Evolutionary conservation across 2,888 invertebrate species (phyloP).

Genomic region (Himalopsyche anomala): DNA sequence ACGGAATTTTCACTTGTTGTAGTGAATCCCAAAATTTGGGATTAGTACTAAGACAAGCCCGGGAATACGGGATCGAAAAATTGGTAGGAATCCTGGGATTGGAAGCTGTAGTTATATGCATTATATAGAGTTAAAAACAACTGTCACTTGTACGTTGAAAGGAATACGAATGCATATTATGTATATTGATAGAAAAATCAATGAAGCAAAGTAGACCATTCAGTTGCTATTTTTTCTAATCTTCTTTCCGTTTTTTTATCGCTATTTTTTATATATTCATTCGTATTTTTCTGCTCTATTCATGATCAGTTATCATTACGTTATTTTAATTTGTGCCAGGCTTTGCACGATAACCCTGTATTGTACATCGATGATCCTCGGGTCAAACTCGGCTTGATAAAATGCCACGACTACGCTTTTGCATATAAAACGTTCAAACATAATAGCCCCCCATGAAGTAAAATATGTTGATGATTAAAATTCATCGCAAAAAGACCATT

Average conservation of each 20-base stretch:
- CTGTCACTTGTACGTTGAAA: too few species aligned
- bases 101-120: too few species aligned
- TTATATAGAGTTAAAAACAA: too few species aligned
- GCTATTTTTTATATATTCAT: not conserved
- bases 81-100: too few species aligned
- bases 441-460: constrained; percentile 35
- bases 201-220: too few species aligned
- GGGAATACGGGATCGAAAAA: too few species aligned
- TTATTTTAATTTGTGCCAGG: not conserved
- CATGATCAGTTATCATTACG: not conserved
- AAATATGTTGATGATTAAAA: constrained; percentile 31
- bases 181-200: too few species aligned
- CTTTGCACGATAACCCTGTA: constrained; percentile 29
- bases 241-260: not conserved
- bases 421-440: constrained; percentile 31
- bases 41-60: too few species aligned
- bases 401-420: not conserved
- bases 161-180: too few species aligned
- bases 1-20: too few species aligned
- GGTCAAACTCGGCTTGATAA: constrained; percentile 37
- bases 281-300: constrained; percentile 13
- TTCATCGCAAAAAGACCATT: constrained; percentile 39
- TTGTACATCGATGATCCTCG: constrained; percentile 25
- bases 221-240: too few species aligned
- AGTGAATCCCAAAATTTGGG: too few species aligned